Percentiles rank a stretch among this genome's conserved stretches.
phyloP scores from a whole-genome alignment of 2,888 invertebrate species.

The Sesia apiformis region DNA sequence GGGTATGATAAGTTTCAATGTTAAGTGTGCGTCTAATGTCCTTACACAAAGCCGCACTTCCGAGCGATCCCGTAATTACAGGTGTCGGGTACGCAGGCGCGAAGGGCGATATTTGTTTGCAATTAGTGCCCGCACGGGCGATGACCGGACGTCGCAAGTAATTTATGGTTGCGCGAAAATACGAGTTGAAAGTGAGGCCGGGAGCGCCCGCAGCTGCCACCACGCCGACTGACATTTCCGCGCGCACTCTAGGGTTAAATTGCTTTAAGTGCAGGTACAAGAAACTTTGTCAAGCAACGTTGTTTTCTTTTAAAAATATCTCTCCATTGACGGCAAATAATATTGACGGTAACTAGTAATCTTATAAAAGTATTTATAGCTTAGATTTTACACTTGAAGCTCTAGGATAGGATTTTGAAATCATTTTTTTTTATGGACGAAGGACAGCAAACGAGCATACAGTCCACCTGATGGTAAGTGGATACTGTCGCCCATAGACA shows the following conservation, averaged over 20 bases:
- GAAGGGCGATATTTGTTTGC: constrained; percentile 58
- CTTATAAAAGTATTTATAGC: too few species aligned
- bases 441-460: too few species aligned
- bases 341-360: too few species aligned
- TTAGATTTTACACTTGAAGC: too few species aligned
- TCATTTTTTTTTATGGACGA: too few species aligned
- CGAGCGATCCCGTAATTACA: constrained; percentile 38
- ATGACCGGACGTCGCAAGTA: constrained; percentile 38
- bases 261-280: constrained; percentile 8
- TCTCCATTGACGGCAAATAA: too few species aligned
- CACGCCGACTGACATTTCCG: constrained; percentile 48
- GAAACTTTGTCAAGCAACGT: neutral
- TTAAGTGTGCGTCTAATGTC: constrained; percentile 23
- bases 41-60: constrained; percentile 35
- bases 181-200: constrained; percentile 6
- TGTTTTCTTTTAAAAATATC: too few species aligned
- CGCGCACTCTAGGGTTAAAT: constrained; percentile 31
- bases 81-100: constrained; percentile 32
- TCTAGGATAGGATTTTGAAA: too few species aligned
- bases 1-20: constrained; percentile 21
- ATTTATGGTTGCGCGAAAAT: constrained; percentile 46
- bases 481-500: too few species aligned
- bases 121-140: constrained; percentile 50
- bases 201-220: constrained; percentile 28
- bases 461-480: too few species aligned